Conservation (phyloP, 2,888 invertebrate species). For the Trachelus tabidus region DNA sequence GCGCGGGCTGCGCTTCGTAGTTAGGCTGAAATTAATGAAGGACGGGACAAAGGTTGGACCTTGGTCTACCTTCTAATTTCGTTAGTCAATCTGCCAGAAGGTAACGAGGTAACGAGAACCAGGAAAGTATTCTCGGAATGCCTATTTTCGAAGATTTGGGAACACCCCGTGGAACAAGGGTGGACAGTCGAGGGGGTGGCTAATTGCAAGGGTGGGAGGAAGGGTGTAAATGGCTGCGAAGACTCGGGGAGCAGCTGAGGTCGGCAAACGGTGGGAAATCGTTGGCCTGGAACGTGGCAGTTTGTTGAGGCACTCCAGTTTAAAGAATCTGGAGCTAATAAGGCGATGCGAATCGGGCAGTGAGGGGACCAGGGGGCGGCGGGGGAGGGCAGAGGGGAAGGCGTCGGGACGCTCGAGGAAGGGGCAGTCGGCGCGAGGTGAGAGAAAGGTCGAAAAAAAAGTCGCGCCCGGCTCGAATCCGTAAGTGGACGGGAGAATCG, state of each 20-base stretch:
- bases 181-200: not conserved
- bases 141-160: not conserved
- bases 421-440: not conserved
- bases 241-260: not conserved
- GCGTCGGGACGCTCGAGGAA: constrained; percentile 4
- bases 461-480: constrained; percentile 49
- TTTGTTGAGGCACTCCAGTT: constrained; percentile 13
- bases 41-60: constrained; percentile 17
- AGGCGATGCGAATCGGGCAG: constrained; percentile 43
- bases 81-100: not conserved
- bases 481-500: constrained; percentile 56
- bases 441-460: constrained; percentile 28
- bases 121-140: not conserved
- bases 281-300: not conserved
- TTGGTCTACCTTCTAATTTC: constrained; percentile 9
- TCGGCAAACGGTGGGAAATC: not conserved
- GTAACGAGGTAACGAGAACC: not conserved
- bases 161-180: not conserved
- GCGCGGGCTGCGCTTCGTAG: not conserved
- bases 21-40: constrained; percentile 17
- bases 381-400: constrained; percentile 18
- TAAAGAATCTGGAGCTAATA: constrained; percentile 44
- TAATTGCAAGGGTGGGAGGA: not conserved
- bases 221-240: not conserved
- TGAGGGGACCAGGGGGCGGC: constrained; percentile 12